Percentiles rank a stretch among this genome's conserved stretches.
These are phyloP conservation scores for Eilema sororculum DNA, from an alignment of 2,888 invertebrate genomes.

Conservation along the genomic window DNA sequence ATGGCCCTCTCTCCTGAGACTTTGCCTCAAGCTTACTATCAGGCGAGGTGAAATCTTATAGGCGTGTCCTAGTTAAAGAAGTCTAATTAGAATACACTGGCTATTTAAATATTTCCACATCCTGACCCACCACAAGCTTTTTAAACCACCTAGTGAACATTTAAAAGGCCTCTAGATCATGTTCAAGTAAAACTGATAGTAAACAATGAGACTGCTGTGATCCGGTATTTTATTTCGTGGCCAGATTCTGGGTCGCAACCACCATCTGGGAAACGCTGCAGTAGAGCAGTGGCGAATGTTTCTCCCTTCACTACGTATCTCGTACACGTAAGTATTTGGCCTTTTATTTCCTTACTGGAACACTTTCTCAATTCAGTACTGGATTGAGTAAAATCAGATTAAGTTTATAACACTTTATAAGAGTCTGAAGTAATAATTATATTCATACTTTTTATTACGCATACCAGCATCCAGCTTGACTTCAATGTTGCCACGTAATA, in stretches of 20 bases:
- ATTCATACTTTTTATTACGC: background rate
- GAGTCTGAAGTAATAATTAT: background rate
- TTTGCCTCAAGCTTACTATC: too few species aligned
- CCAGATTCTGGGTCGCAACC: background rate
- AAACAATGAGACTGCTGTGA: background rate
- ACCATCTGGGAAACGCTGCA: background rate
- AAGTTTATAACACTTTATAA: background rate
- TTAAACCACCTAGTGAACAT: background rate
- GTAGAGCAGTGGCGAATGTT: background rate
- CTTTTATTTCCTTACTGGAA: constrained; percentile 1
- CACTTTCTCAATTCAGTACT: background rate
- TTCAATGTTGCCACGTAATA: constrained; percentile 32
- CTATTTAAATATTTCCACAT: too few species aligned
- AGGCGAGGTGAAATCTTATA: too few species aligned
- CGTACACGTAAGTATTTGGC: background rate
- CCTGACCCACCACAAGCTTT: too few species aligned
- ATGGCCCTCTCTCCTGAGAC: too few species aligned
- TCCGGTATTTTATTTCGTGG: background rate
- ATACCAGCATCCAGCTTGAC: background rate
- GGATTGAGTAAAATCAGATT: background rate
- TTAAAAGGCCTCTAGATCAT: background rate
- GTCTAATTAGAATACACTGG: too few species aligned
- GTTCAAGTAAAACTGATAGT: background rate
- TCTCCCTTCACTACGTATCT: background rate
- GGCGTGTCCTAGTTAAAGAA: too few species aligned